These are phyloP conservation scores for Glomeris marginata DNA, from an alignment of 2,888 invertebrate genomes.

Conservation along the genomic window DNA sequence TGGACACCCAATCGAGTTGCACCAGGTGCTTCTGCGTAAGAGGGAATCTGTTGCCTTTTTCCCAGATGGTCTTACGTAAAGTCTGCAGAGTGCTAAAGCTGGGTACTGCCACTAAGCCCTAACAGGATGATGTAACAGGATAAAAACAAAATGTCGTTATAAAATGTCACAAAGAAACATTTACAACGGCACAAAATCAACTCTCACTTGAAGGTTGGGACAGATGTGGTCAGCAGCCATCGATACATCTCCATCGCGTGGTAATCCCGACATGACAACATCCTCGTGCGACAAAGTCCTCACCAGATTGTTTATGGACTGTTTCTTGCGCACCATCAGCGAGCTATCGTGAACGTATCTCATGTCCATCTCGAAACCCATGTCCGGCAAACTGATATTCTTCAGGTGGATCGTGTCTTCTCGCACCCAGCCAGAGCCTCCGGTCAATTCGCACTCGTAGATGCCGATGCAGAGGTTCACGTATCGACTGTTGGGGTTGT, in stretches of 20 bases:
- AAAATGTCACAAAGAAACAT: too few species aligned
- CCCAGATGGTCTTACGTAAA: slow-evolving; percentile 60
- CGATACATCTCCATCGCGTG: slow-evolving; percentile 5
- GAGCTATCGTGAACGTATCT: slow-evolving; percentile 13
- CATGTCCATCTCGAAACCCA: slow-evolving; percentile 14
- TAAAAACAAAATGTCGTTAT: too few species aligned
- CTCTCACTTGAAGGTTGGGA: slow-evolving; percentile 18
- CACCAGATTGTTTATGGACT: slow-evolving; percentile 15
- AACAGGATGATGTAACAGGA: too few species aligned
- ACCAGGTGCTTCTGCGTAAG: slow-evolving; percentile 83
- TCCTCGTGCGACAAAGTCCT: slow-evolving; percentile 16
- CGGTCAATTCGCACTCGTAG: slow-evolving; percentile 98
- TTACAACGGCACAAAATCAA: too few species aligned
- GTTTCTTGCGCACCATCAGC: slow-evolving; percentile 13
- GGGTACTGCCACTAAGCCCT: slow-evolving; percentile 66
- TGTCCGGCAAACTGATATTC: slow-evolving; percentile 57
- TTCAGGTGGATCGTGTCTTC: slow-evolving; percentile 91
- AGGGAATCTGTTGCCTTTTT: slow-evolving; percentile 81
- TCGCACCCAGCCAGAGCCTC: slow-evolving; percentile 70
- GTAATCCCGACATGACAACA: not conserved
- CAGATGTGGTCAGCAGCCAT: slow-evolving; percentile 8
- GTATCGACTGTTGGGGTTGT: slow-evolving; percentile 61
- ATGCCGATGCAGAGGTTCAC: slow-evolving; percentile 88
- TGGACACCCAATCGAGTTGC: slow-evolving; percentile 97
- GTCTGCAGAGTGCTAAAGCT: slow-evolving; percentile 82